Conservation (phyloP, 2,113 vertebrate genomes). For the Genyomyrus donnyi region DNA sequence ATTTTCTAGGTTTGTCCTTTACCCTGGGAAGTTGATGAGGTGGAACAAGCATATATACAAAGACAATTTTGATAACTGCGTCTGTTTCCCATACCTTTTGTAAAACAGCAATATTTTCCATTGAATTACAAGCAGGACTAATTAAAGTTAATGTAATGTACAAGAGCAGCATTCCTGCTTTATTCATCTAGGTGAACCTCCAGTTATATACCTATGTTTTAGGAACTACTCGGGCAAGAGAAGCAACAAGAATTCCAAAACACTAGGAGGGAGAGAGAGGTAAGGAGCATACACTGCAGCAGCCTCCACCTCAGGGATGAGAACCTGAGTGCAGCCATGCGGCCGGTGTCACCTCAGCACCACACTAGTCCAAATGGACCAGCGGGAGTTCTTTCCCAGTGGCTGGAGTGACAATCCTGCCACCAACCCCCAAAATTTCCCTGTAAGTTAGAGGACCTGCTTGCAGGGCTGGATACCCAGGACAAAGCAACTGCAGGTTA, state of each 20-base stretch:
- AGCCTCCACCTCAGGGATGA: too few relatives aligned
- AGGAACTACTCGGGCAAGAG: neutral
- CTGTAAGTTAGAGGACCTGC: too few relatives aligned
- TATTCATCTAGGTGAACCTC: neutral
- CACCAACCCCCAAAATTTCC: too few relatives aligned
- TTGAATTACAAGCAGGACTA: neutral
- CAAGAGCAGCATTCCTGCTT: neutral
- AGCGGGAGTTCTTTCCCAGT: too few relatives aligned
- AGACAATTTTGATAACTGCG: neutral
- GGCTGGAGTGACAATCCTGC: too few relatives aligned
- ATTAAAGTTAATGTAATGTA: neutral
- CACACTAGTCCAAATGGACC: too few relatives aligned
- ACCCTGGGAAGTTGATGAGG: neutral
- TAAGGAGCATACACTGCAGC: too few relatives aligned
- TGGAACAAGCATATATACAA: neutral
- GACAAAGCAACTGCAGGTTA: too few relatives aligned
- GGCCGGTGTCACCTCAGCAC: too few relatives aligned
- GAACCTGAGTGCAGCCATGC: too few relatives aligned
- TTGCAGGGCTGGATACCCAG: too few relatives aligned
- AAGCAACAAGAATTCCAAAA: neutral
- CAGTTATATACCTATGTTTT: neutral
- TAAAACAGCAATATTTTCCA: neutral
- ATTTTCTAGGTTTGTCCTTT: neutral
- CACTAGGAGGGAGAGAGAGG: neutral
- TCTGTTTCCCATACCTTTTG: neutral